phyloP scores from a whole-genome alignment of 1,140 invertebrate species.

The Drosophila tsacasi region DNA sequence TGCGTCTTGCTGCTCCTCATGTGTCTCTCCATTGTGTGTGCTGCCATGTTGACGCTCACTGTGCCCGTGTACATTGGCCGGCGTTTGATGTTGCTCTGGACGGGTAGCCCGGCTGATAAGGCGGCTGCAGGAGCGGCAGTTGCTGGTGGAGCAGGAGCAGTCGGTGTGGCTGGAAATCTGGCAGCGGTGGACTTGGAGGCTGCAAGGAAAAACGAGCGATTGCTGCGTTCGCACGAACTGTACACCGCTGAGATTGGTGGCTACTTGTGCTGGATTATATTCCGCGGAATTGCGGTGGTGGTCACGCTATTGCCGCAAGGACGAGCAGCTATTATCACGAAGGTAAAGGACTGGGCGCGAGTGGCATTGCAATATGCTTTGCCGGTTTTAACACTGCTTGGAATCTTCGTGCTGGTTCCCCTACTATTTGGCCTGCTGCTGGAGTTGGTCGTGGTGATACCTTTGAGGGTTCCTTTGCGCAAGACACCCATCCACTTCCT shows the following conservation, averaged over 20 bases:
- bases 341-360: constrained; percentile 91
- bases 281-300: constrained; percentile 91
- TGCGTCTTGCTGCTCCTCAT: constrained; percentile 92
- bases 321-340: constrained; percentile 90
- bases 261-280: constrained; percentile 96
- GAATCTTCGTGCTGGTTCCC: constrained; percentile 96
- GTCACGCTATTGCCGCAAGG: constrained; percentile 95
- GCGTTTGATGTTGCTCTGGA: constrained; percentile 94
- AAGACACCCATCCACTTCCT: constrained; percentile 98
- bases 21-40: constrained; percentile 93
- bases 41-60: constrained; percentile 86
- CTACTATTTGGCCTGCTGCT: constrained; percentile 96
- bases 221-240: constrained; percentile 94
- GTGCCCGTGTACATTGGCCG: constrained; percentile 95
- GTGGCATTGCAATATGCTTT: constrained; percentile 89
- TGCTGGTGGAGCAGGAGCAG: constrained; percentile 17
- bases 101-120: constrained; percentile 74
- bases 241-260: constrained; percentile 96
- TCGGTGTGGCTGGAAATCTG: constrained; percentile 6
- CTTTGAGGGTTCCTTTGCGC: constrained; percentile 95
- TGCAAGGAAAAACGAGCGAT: constrained; percentile 86
- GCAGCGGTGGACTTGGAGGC: constrained; percentile 47
- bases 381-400: constrained; percentile 88
- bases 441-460: constrained; percentile 96
- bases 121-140: constrained; percentile 14